Conservation (phyloP, 1,140 invertebrate species). For the Micrasema minimum region DNA sequence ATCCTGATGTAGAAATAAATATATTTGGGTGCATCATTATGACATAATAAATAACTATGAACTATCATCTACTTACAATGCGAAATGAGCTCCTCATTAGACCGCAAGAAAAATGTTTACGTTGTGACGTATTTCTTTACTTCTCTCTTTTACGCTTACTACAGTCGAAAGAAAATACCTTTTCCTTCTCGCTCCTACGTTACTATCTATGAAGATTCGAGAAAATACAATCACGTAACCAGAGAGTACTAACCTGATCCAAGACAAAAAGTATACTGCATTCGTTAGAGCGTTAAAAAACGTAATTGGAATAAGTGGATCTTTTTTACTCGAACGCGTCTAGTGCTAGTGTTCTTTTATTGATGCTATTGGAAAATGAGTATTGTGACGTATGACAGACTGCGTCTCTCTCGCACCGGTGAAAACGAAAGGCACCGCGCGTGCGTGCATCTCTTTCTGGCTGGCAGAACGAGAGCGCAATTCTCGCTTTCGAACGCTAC, state of each 20-base stretch:
- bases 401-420: slow-evolving; percentile 24
- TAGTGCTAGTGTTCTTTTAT: slow-evolving; percentile 4
- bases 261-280: neutral
- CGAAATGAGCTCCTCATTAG: too few species aligned
- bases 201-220: neutral
- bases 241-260: too few species aligned
- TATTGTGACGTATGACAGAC: slow-evolving; percentile 18
- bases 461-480: slow-evolving; percentile 40
- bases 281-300: neutral
- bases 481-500: slow-evolving; percentile 48
- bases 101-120: slow-evolving; percentile 7
- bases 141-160: slow-evolving; percentile 19
- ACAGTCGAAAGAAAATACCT: slow-evolving; percentile 10
- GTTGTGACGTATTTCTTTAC: slow-evolving; percentile 3
- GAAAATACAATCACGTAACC: neutral
- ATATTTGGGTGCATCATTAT: too few species aligned
- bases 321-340: slow-evolving; percentile 5
- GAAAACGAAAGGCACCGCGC: slow-evolving; percentile 33
- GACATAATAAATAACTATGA: too few species aligned
- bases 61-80: too few species aligned
- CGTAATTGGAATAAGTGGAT: neutral
- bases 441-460: slow-evolving; percentile 34
- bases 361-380: neutral
- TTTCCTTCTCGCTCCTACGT: slow-evolving; percentile 1
- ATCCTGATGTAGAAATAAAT: too few species aligned